Evolutionary conservation across 2,797 vertebrate genomes (phyloP).

Genomic region (Myoxocephalus aenaeus): DNA sequence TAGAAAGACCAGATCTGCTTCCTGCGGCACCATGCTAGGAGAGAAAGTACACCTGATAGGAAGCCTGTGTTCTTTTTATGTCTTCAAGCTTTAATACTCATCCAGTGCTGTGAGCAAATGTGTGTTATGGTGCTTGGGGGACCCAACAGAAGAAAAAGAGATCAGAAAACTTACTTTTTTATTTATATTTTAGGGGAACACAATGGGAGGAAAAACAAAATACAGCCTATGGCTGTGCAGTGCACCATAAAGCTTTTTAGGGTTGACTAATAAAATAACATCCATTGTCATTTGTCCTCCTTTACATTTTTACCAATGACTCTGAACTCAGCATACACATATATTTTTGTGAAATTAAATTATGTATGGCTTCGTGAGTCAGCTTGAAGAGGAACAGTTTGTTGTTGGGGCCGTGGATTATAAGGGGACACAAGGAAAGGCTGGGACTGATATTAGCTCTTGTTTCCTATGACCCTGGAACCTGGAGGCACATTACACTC

Average conservation of each 20-base stretch:
- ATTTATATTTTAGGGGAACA: conserved; percentile 19
- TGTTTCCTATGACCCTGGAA: conserved; percentile 62
- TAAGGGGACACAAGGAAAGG: background rate
- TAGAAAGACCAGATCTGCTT: conserved; percentile 63
- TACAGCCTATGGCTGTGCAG: background rate
- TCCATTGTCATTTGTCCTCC: conserved; percentile 24
- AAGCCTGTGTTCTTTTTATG: conserved; percentile 18
- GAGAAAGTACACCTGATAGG: conserved; percentile 52
- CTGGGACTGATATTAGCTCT: conserved; percentile 61
- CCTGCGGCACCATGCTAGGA: conserved; percentile 48
- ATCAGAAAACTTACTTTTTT: background rate
- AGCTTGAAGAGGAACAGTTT: conserved; percentile 42
- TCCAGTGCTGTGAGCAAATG: background rate
- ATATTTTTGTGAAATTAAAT: conserved; percentile 32
- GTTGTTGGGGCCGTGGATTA: background rate
- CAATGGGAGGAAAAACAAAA: background rate
- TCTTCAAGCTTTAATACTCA: conserved; percentile 22
- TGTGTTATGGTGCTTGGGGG: conserved; percentile 6
- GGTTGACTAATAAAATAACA: conserved; percentile 7
- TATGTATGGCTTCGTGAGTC: conserved; percentile 49
- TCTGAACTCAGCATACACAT: conserved; percentile 9
- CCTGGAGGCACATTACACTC: conserved; percentile 55
- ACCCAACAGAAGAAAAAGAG: background rate
- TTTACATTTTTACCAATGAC: conserved; percentile 19
- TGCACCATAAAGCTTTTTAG: conserved; percentile 5